Evolutionary conservation across 2,113 vertebrate species (phyloP), one percentile per base, ranked within the genome.

Genomic region (Climacteris rufus): DNA sequence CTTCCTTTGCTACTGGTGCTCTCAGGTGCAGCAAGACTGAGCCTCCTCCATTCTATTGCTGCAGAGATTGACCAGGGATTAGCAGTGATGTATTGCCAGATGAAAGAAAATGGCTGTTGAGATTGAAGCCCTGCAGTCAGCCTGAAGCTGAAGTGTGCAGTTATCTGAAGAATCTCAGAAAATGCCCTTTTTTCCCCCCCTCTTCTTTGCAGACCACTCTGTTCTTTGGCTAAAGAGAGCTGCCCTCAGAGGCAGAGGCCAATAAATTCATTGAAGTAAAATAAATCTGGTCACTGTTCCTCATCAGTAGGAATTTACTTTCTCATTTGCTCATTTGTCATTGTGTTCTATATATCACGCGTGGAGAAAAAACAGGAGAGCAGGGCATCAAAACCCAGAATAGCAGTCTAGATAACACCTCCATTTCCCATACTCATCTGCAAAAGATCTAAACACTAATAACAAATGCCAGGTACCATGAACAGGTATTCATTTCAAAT

Each of bases 141-240:
- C 39, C 60, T 50, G 50, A 74, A 64, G 53, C 24, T 40, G 23
- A 52, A 52, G 37, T 9, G 35, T 64, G 13, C 9, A 17, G 23
- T 35, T 52, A 44, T 39, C 31, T 17, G 14, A 33, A 49, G n/a
- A 57, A 13, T 4, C 31, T 42, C 79, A 85, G 23, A 20, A 81
- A 24, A 49, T 45, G 3, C 7, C 23, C 7, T 30, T 63, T 22
- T 7, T 15, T 8, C 2, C 1, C 33, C 4, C 4, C 4, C 39
- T 10, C 24, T 45, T 45, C 42, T 25, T 24, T 33, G 44, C 45
- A 47, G n/a, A 39, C 9, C 6, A 13, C 13, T n/a, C 6, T 11
- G 16, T 37, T 13, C 14, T 70, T 56, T 37, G 13, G 45, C 64
- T 78, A 18, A 45, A 24, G 25, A 33, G 8, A 66, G 27, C 22